Conservation (phyloP, 2,888 invertebrate genomes). For the Microchrysa polita region DNA sequence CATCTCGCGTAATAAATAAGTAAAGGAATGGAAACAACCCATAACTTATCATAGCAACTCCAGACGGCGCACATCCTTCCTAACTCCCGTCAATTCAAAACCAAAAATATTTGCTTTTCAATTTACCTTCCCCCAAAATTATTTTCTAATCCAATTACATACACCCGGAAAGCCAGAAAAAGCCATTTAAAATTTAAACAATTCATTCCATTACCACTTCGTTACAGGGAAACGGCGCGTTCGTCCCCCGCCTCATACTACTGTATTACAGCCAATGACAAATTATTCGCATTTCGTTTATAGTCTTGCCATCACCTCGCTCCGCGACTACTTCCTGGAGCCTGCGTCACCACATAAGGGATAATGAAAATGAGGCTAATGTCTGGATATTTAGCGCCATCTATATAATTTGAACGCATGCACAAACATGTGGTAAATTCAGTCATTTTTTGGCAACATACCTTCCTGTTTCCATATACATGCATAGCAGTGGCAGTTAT, state of each 20-base stretch:
- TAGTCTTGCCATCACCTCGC: not conserved
- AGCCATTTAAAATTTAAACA: too few species aligned
- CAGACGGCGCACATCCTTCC: too few species aligned
- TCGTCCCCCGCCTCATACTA: constrained; percentile 14
- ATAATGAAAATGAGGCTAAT: constrained; percentile 31
- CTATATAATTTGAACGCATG: constrained; percentile 19
- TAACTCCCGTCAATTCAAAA: too few species aligned
- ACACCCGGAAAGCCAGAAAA: too few species aligned
- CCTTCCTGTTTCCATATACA: too few species aligned
- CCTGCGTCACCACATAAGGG: not conserved
- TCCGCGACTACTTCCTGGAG: not conserved
- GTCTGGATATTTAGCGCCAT: constrained; percentile 14
- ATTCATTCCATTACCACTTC: too few species aligned
- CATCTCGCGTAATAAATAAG: not conserved
- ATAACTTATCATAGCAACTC: too few species aligned
- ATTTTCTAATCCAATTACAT: too few species aligned
- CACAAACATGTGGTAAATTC: constrained; percentile 27
- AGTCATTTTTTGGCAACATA: constrained; percentile 3
- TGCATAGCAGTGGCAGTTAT: constrained; percentile 1
- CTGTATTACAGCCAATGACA: constrained; percentile 32
- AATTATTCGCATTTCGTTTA: not conserved
- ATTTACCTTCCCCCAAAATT: too few species aligned
- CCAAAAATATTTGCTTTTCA: too few species aligned
- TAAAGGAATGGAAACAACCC: too few species aligned
- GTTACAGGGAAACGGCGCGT: too few species aligned